Percentiles rank a stretch among this genome's conserved stretches.
Conservation (phyloP, 2,797 vertebrate genomes). For the Enteromius argenteus region DNA sequence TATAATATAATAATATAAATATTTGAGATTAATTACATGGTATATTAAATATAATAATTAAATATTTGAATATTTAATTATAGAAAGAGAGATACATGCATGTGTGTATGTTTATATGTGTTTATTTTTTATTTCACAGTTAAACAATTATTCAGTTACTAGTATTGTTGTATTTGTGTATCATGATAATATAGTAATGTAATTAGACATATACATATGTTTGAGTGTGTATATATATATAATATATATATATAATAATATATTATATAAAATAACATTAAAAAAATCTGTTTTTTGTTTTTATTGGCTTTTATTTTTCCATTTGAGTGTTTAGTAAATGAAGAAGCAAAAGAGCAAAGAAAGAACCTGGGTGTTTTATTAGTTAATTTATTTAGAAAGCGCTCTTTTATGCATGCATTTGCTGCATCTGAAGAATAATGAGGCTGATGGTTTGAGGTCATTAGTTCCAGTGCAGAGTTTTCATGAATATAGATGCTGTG, state of each 20-base stretch:
- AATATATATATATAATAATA: too few relatives aligned
- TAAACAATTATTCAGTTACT: too few relatives aligned
- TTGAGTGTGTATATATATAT: too few relatives aligned
- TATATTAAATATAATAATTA: not conserved
- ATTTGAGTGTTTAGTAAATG: conserved; percentile 43
- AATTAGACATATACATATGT: too few relatives aligned
- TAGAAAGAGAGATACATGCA: not conserved
- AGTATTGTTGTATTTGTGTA: too few relatives aligned
- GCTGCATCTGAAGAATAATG: conserved; percentile 68
- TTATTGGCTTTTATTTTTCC: conserved; percentile 25
- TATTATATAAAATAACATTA: too few relatives aligned
- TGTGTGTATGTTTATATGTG: not conserved
- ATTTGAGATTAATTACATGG: too few relatives aligned
- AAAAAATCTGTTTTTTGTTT: too few relatives aligned
- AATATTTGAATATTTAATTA: too few relatives aligned
- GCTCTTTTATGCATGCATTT: conserved; percentile 64
- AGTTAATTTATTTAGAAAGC: conserved; percentile 71
- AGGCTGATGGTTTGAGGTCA: conserved; percentile 72
- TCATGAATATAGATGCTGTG: conserved; percentile 70
- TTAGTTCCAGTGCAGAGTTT: conserved; percentile 69
- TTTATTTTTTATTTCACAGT: too few relatives aligned
- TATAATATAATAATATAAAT: too few relatives aligned
- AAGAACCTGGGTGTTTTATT: conserved; percentile 47
- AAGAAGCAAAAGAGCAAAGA: conserved; percentile 40
- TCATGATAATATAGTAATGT: too few relatives aligned